Conservation (phyloP, 2,888 invertebrate genomes). For the Drosophila limbata region DNA sequence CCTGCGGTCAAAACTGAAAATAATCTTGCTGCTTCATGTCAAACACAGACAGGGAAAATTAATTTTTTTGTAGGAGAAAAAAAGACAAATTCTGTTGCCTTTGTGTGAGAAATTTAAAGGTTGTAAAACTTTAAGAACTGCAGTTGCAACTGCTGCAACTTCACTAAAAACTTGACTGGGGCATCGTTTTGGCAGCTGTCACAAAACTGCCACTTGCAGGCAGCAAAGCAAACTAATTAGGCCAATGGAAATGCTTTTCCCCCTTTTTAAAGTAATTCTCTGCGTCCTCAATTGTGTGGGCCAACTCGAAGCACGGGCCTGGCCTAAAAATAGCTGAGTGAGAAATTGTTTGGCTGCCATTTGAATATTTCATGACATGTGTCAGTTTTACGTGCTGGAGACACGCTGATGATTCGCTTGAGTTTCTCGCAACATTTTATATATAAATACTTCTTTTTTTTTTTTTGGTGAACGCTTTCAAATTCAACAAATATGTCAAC, state of each 20-base stretch:
- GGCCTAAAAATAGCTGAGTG: conserved; percentile 10
- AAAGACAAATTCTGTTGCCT: not conserved
- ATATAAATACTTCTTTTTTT: too few species aligned
- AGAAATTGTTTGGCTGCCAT: conserved; percentile 23
- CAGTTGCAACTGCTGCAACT: conserved; percentile 6
- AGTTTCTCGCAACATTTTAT: not conserved
- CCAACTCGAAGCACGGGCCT: conserved; percentile 2
- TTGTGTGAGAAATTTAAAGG: conserved; percentile 8
- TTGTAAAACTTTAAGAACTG: conserved; percentile 22
- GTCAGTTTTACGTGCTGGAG: conserved; percentile 45
- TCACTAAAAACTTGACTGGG: conserved; percentile 20
- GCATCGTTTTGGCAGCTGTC: conserved; percentile 56
- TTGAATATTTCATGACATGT: conserved; percentile 52
- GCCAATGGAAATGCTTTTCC: conserved; percentile 34
- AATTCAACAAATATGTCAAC: conserved; percentile 46
- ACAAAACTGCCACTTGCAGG: conserved; percentile 41
- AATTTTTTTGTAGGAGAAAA: conserved; percentile 13
- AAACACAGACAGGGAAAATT: conserved; percentile 28
- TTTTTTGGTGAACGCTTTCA: conserved; percentile 25
- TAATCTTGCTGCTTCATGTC: conserved; percentile 20
- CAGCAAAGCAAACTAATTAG: conserved; percentile 63
- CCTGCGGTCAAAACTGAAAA: conserved; percentile 25
- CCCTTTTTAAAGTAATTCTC: conserved; percentile 13
- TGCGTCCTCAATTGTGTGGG: not conserved
- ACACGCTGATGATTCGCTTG: conserved; percentile 12